Base-by-base conservation (phyloP, 2,888 invertebrate species). In the Branchellion lobata region DNA sequence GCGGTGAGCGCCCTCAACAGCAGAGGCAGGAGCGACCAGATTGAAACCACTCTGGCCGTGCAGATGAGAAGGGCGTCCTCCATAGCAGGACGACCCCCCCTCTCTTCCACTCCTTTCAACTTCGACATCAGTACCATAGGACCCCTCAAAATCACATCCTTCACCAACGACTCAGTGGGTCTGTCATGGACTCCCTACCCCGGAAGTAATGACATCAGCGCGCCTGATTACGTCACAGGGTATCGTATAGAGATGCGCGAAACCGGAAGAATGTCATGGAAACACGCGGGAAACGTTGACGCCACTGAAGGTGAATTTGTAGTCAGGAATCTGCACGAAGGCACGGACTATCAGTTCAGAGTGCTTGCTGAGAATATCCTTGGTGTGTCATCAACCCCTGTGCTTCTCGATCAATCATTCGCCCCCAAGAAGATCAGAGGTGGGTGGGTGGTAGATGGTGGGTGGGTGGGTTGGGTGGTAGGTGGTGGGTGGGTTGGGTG, bases 1-100 rank as follows among this genome's bases (percentile, higher is more conserved):
- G 90, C 94, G 82, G 91, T 96, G 27, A 91, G 92, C 84, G 95
- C 95, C 0, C 91, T 92, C 83, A 96, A 96, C 88, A 91, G 92
- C 14, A 91, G 93, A 75, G 95, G 95, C 2, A 89, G 90, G 73
- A 94, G 95, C 31, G 94, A 94, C 83, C 92, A 93, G 79, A 79
- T 82, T 27, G 82, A 83, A 65, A 83, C 82, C 21, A 68, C 80
- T 1, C 24, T 83, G 57, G 80, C 84, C 21, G 80, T 85, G 78
- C 79, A 81, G 1, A 85, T 86, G 36, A 83, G 84, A 82, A 84
- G 84, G 65, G 84, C 85, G 21, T 31, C 47, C 29, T 75, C 75
- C 5, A 18, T 75, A 77, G 84, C 83, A 79, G 82, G 86, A 85
- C 84, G 84, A 34, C 79, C 82, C 3, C 33, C 77, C 1, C 36